Evolutionary conservation across 2,113 vertebrate species (phyloP).

Genomic region (Marmota flaviventris): DNA sequence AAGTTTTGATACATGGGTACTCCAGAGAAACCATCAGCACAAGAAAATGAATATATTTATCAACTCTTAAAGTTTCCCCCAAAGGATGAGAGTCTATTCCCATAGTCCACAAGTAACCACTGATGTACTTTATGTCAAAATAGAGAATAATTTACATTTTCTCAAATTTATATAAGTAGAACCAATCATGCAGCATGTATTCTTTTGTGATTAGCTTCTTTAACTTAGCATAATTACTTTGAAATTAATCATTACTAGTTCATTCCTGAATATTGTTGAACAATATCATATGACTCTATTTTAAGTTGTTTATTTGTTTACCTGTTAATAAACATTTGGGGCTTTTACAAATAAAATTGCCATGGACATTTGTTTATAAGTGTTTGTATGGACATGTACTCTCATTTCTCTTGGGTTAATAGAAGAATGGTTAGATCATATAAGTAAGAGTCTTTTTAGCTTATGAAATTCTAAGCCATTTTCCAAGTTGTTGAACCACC

Average conservation of each 20-base stretch:
- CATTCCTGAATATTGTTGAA: neutral
- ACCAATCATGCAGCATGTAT: neutral
- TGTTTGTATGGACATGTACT: neutral
- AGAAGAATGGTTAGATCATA: neutral
- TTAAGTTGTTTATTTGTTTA: neutral
- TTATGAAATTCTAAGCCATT: slow-evolving; percentile 6
- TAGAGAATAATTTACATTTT: neutral
- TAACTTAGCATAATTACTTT: slow-evolving; percentile 3
- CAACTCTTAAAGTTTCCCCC: neutral
- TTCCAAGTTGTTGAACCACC: neutral
- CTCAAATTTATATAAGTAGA: slow-evolving; percentile 40
- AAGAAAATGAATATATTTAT: neutral
- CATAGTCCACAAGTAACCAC: neutral
- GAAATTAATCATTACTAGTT: slow-evolving; percentile 10
- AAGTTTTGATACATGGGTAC: neutral
- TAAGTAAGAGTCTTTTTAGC: neutral
- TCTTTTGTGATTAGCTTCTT: neutral
- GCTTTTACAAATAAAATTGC: slow-evolving; percentile 39
- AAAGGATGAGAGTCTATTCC: neutral
- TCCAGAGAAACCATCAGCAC: neutral
- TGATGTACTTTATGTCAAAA: neutral
- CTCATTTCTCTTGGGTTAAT: neutral
- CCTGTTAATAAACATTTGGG: neutral
- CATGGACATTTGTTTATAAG: neutral
- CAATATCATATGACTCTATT: neutral